These are phyloP conservation scores for Periparus ater DNA, from an alignment of 2,797 vertebrate species.

Conservation along the genomic window DNA sequence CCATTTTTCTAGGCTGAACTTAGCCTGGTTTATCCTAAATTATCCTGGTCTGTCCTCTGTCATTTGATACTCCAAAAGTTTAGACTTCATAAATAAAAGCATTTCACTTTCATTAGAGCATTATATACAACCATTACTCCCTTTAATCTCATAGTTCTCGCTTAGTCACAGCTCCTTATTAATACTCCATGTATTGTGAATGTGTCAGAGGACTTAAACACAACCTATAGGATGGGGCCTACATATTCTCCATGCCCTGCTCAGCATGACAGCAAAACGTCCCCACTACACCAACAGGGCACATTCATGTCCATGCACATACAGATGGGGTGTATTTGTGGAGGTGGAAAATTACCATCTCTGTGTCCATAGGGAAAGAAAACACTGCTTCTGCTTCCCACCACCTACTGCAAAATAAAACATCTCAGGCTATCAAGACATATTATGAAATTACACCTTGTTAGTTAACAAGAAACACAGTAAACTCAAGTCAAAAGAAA, in stretches of 20 bases:
- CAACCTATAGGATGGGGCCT: background rate
- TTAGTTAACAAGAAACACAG: slow-evolving; percentile 73
- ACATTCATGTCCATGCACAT: fast-evolving
- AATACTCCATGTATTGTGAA: background rate
- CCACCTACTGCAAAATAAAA: background rate
- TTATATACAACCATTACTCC: background rate
- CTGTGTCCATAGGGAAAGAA: background rate
- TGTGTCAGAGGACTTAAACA: background rate
- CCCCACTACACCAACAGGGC: background rate
- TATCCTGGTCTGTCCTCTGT: background rate
- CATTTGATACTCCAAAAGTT: background rate
- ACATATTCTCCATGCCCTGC: background rate
- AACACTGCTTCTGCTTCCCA: background rate
- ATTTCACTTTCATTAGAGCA: background rate
- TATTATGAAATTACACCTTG: background rate
- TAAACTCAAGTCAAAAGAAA: slow-evolving; percentile 82
- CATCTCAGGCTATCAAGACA: background rate
- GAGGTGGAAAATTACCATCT: background rate
- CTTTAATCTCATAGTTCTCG: background rate
- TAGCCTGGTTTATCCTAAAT: background rate
- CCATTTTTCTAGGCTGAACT: background rate
- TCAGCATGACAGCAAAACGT: background rate
- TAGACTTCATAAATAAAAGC: background rate
- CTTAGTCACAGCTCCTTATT: background rate
- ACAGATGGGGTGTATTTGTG: background rate